phyloP scores from a whole-genome alignment of 2,113 vertebrate species.

The Solea senegalensis region DNA sequence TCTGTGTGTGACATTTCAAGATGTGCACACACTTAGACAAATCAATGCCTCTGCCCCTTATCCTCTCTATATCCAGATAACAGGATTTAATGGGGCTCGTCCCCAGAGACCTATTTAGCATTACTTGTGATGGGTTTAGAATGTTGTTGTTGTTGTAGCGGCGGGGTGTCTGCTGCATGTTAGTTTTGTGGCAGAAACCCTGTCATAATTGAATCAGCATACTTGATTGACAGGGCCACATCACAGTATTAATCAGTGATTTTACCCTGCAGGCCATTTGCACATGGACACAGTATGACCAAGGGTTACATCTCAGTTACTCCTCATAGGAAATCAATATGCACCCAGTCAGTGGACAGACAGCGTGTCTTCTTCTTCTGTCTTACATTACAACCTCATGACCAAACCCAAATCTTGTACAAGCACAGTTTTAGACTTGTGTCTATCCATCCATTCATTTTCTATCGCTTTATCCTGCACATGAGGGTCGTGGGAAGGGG shows the following conservation, averaged over 20 bases:
- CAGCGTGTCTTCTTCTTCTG: background rate
- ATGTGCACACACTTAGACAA: conserved; percentile 34
- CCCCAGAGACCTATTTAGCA: conserved; percentile 48
- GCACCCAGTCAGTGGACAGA: conserved; percentile 23
- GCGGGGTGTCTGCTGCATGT: conserved; percentile 6
- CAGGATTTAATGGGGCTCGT: conserved; percentile 66
- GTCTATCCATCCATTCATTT: background rate
- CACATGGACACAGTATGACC: conserved; percentile 20
- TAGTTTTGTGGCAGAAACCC: conserved; percentile 29
- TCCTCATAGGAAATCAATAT: conserved; percentile 37
- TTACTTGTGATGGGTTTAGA: conserved; percentile 1
- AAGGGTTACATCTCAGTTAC: conserved; percentile 14
- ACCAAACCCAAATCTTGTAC: background rate
- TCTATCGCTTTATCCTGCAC: too few species aligned
- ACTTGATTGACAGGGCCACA: conserved; percentile 39
- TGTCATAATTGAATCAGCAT: conserved; percentile 48
- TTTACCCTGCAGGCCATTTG: conserved; percentile 62
- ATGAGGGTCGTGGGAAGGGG: too few species aligned
- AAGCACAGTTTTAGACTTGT: background rate
- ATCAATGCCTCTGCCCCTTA: conserved; percentile 55
- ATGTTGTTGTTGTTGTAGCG: background rate
- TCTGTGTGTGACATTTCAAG: conserved; percentile 28
- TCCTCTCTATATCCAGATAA: conserved; percentile 66
- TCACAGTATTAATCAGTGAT: conserved; percentile 58
- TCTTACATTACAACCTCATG: background rate